Evolutionary conservation across 92 coral and sea anemone species (phyloP), one percentile per base, ranked within the genome.

Genomic region (Umimayanthus chanpuru): DNA sequence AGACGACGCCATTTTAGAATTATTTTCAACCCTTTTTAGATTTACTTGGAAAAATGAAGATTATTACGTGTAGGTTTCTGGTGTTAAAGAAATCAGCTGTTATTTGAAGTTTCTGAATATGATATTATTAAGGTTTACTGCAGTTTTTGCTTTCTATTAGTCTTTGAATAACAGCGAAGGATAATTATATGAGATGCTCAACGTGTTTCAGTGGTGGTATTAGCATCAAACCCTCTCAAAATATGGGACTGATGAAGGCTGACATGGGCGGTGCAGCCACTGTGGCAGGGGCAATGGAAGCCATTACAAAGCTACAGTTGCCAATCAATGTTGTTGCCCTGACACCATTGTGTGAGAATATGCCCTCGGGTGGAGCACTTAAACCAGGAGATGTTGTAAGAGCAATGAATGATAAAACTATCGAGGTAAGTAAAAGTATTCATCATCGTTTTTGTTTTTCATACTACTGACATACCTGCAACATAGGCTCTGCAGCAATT

Each of bases 221-320:
- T 36, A 94, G 97, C 70, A 92, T 96, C 79, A 96, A 96, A 84
- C 99, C 99, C 1, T 81, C 99, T 6, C 94, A 93, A 16, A 88
- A 91, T 9, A 96, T 96, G 99, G 89, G 93, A 0, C 82, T 39
- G 50, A 96, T 96, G 99, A 96, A 95, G 73, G 99, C 94, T 5
- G 99, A 96, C 87, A 96, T 96, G 99, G 97, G 97, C 30, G 99
- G 99, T n/a, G 99, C 98, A 29, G 99, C 99, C 6, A 90, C 97
- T 11, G 98, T 95, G 39, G 92, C 94, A 76, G 97, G 92, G 30
- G 97, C 97, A 7, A 73, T 97, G 91, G 98, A 93, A 89, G 96
- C 97, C 73, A 95, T 97, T 89, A 94, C 92, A 76, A 89, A 89
- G 85, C 91, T 97, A 14, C 65, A 94, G 82, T 88, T 97, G 89